Evolutionary conservation across 2,113 vertebrate genomes (phyloP), one percentile per base, ranked within the genome.

Genomic region (Equus quagga): DNA sequence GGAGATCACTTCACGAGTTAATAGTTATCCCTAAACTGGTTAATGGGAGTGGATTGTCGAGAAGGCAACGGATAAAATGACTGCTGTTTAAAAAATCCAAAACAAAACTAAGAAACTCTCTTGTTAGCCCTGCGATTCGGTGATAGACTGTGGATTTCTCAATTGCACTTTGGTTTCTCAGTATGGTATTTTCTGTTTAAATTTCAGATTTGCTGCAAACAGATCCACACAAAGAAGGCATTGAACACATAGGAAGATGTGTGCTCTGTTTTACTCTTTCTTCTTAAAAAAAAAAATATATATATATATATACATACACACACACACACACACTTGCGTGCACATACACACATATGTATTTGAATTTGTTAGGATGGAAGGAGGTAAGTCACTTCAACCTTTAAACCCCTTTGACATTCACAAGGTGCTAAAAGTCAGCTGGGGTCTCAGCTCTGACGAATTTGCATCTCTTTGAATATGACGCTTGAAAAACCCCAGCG

Each of bases 341-440:
- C 3, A 8, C 44, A 7, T 31, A 28, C 19, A 19, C 17, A 69
- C 56, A 46, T 1, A 6, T 2, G 97, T 54, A 23, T 96, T 81
- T 96, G 89, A 98, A 98, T 98, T 97, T 95, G 96, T 97, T 58
- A 96, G 98, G 97, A 97, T 96, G 97, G 98, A 98, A 81, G 97
- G 98, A 98, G 98, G 98, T 97, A 98, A 99, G 98, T 96, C 96
- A 98, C 97, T 98, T 97, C 98, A 98, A 99, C 99, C 99, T 99
- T 99, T 99, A 99, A 99, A 98, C 98, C 97, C 98, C 98, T 99
- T 99, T 99, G 99, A 99, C 99, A 99, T 99, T 99, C 99, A 99
- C 98, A 95, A 98, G 98, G 99, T 98, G 98, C 99, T 99, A 98
- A 98, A 98, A 99, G 99, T 99, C 99, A 99, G 99, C 99, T 99